A percentile compares a stretch with the other conserved stretches of the same genome.
Conservation (phyloP, 2,113 vertebrate genomes). For the Rhinopithecus roxellana region DNA sequence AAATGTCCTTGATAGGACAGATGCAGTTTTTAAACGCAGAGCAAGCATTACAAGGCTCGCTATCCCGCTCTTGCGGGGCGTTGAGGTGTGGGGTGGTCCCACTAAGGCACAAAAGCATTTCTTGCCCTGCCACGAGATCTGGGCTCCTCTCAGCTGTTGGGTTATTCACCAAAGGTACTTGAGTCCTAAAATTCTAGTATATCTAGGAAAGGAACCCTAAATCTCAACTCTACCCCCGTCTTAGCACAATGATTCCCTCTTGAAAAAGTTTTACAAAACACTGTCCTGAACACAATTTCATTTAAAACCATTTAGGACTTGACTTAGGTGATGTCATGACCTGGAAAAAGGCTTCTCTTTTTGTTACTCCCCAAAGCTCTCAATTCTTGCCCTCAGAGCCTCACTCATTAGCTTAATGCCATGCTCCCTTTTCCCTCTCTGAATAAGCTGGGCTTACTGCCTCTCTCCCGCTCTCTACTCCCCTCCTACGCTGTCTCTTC, state of each 20-base stretch:
- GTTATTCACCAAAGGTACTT: background rate
- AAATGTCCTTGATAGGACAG: background rate
- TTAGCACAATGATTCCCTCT: background rate
- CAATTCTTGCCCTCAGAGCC: background rate
- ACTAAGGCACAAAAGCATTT: background rate
- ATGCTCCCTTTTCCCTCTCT: background rate
- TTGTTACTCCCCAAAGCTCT: background rate
- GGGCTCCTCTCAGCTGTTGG: background rate
- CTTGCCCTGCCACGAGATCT: background rate
- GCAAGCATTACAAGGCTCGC: background rate
- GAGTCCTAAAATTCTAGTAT: background rate
- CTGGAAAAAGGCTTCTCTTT: background rate
- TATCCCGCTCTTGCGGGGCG: background rate
- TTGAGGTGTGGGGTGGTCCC: accelerated
- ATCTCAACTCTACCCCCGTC: background rate
- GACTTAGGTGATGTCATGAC: background rate
- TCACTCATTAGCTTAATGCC: background rate
- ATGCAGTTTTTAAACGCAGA: background rate
- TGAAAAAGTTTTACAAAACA: background rate
- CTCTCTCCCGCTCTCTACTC: accelerated
- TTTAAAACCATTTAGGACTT: background rate
- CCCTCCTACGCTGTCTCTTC: accelerated
- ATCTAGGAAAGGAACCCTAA: background rate
- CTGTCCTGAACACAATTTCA: background rate
- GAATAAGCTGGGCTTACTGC: background rate